Evolutionary conservation across 2,797 vertebrate species (phyloP).

Genomic region (Etheostoma perlongum): DNA sequence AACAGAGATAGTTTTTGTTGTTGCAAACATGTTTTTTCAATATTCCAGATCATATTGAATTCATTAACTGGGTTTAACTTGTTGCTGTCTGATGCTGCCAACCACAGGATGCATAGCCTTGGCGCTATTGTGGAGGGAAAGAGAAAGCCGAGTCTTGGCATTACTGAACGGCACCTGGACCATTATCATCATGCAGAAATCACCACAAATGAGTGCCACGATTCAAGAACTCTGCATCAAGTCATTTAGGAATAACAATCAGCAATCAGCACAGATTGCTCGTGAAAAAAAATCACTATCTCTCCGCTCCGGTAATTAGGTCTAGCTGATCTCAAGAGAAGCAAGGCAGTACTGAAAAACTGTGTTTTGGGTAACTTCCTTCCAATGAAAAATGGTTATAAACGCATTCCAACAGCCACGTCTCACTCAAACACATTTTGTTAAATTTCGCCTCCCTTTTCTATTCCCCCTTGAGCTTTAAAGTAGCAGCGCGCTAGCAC

Average conservation of each 20-base stretch:
- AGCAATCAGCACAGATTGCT: conserved; percentile 50
- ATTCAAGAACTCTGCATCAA: conserved; percentile 8
- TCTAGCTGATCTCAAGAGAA: conserved; percentile 15
- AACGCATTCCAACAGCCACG: neutral
- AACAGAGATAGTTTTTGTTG: neutral
- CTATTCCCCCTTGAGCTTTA: conserved; percentile 28
- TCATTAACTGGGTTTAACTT: neutral
- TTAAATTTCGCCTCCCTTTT: conserved; percentile 34
- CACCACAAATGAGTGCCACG: conserved; percentile 24
- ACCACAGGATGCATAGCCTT: neutral
- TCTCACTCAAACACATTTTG: conserved; percentile 25
- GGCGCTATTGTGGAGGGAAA: neutral
- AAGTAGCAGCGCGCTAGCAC: conserved; percentile 34
- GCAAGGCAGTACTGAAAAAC: conserved; percentile 2
- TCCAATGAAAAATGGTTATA: conserved; percentile 5
- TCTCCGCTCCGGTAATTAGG: conserved; percentile 22
- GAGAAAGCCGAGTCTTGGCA: neutral
- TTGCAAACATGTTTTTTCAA: neutral
- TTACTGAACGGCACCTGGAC: conserved; percentile 31
- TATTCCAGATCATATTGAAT: neutral
- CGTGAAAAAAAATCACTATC: conserved; percentile 19
- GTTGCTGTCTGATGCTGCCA: neutral
- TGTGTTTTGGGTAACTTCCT: neutral
- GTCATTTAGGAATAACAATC: conserved; percentile 49
- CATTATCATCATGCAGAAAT: conserved; percentile 39